Base-by-base conservation (phyloP, 2,113 vertebrate species). In the Pteruthius melanotis region DNA sequence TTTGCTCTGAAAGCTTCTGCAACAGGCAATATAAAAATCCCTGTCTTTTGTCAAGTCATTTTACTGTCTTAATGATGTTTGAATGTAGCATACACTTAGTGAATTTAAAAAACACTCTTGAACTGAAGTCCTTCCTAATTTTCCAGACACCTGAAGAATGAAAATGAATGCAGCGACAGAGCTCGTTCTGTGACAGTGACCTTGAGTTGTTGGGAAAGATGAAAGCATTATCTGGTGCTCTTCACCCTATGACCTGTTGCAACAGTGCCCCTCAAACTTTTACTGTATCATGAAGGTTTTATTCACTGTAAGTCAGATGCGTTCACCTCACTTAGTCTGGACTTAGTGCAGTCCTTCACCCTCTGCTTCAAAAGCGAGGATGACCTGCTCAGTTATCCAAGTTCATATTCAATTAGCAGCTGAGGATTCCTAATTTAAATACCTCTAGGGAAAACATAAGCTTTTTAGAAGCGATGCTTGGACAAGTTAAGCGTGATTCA, bases 401-500 rank as follows among this genome's bases (percentile, higher is more conserved):
- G 70, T 76, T 96, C 71, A 79, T 91, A 96, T 93, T 97, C 97
- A 96, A 96, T 98, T 97, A 97, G 72, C 52, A 7, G 74, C 93
- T 95, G 87, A 91, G 83, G 95, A 96, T 92, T 95, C 88, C 78
- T 96, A 81, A 95, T 96, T 96, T 95, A 93, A 97, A 97, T 95
- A 92, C 72, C 87, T 96, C 95, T 91, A 87, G 96, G 86, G 94
- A 95, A 97, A 87, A 71, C 84, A 90, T 96, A 91, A 97, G 93
- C 70, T 96, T 88, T 96, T 96, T 95, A 94, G 88, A 97, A 91
- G 71, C 95, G 95, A 95, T 95, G 69, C 80, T 92, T 94, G 96
- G 85, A 75, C 78, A 94, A 97, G 90, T 96, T 97, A 97, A 96
- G 47, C 14, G 2, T 97, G 95, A 97, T 98, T 97, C 96, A 89